phyloP scores from a whole-genome alignment of 35 echinoderm and acorn worm genomes.

The Ophioderma brevispina region DNA sequence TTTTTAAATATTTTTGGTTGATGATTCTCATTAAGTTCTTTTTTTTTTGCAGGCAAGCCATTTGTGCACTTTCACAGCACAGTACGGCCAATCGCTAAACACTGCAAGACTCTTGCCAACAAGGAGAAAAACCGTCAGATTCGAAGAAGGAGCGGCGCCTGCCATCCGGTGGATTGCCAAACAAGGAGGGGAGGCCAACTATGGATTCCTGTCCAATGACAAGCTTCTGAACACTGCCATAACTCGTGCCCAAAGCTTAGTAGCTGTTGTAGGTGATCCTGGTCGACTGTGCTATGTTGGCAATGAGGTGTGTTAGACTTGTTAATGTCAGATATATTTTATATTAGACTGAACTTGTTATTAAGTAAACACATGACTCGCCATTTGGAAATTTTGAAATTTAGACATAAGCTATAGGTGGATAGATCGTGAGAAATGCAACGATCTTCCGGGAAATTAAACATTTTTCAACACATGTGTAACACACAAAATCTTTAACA shows the following conservation, averaged over 20 bases:
- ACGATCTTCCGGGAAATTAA: no score
- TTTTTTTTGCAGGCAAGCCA: slow-evolving; percentile 76
- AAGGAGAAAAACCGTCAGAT: slow-evolving; percentile 22
- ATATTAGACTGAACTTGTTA: no score
- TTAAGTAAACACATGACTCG: no score
- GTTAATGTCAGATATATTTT: no score
- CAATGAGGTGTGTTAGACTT: slow-evolving; percentile 83
- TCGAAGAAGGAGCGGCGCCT: slow-evolving; percentile 25
- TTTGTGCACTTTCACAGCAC: slow-evolving; percentile 99
- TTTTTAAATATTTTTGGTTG: no score
- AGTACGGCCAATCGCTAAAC: slow-evolving; percentile 84
- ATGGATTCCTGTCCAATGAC: slow-evolving; percentile 94
- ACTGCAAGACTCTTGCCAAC: slow-evolving; percentile 79
- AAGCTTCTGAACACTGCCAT: slow-evolving; percentile 98
- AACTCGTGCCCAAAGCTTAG: slow-evolving; percentile 89
- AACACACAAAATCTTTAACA: no score
- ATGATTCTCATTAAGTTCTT: no score
- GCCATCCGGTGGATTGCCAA: neutral
- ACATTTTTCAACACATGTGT: no score
- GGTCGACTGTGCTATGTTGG: slow-evolving; percentile 86
- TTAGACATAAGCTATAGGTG: no score
- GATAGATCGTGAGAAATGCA: no score
- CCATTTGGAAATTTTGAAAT: no score
- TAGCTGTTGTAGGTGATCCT: slow-evolving; percentile 92
- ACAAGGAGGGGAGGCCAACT: slow-evolving; percentile 80